Evolutionary conservation across 2,797 vertebrate genomes (phyloP), one percentile per base, ranked within the genome.

Genomic region (Gymnodraco acuticeps): DNA sequence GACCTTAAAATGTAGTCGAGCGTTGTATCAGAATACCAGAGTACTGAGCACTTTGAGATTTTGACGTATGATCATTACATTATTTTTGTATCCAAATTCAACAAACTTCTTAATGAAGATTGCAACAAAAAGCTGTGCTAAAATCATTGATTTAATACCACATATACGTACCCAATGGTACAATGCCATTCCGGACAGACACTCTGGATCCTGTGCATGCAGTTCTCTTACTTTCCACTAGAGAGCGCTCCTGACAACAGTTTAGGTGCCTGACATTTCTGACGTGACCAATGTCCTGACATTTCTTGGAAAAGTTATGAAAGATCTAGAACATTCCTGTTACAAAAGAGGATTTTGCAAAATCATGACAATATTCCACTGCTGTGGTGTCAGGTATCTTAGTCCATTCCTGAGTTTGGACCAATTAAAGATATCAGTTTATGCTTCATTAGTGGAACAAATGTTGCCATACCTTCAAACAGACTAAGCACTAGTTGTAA

Each of bases 191-290:
- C 1, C 55, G n/a, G 14, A 11, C 7, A 68, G 27, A 6, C 33
- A 9, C 10, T 20, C 1, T 60, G 15, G 12, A 7, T n/a, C 13
- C 9, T 73, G 41, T 11, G 3, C 33, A 17, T 86, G 71, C 52
- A 76, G 27, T 77, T 60, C 2, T 17, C 9, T 3, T 17, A 0
- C 1, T 8, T n/a, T 41, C 72, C 88, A 85, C 80, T 54, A 91
- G 91, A 87, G 67, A 0, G 61, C 71, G 10, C 54, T 73, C 70
- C 20, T 59, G 2, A 61, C 55, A 81, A 80, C 19, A 12, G 2
- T 65, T 75, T 53, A 5, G 81, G 10, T 5, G 0, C 0, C 27
- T 27, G 0, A 13, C 43, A 14, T 23, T 54, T 41, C 2, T 19
- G 4, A 11, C 13, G 27, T 27, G 4, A 75, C 64, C 46, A 46